A percentile compares a stretch with the other conserved stretches of the same genome.
These are phyloP conservation scores for Bubo blakistoni DNA, from an alignment of 2,113 vertebrate genomes.

Conservation along the genomic window DNA sequence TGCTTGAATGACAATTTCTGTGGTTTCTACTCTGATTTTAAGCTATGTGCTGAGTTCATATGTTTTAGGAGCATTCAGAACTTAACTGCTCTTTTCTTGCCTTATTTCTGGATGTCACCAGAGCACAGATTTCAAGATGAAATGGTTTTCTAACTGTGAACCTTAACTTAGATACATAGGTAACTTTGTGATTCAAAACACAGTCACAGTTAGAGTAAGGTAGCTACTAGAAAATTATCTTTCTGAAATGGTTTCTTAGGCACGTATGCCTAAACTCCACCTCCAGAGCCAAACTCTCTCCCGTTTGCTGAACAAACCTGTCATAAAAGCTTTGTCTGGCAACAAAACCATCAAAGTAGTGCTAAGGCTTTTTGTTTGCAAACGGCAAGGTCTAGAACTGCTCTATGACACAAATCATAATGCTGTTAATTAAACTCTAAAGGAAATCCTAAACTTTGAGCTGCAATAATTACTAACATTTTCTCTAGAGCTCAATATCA, in stretches of 20 bases:
- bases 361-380: not conserved
- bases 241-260: not conserved
- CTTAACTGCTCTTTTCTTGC: not conserved
- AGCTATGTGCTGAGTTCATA: not conserved
- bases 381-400: not conserved
- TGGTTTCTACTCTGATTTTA: not conserved
- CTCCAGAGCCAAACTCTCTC: not conserved
- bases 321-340: not conserved
- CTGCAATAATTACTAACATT: not conserved
- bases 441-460: not conserved
- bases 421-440: constrained; percentile 27
- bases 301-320: not conserved
- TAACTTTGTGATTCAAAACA: not conserved
- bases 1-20: not conserved
- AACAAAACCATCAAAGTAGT: not conserved
- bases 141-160: not conserved
- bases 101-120: not conserved
- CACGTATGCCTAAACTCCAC: not conserved
- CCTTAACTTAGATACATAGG: not conserved
- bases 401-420: not conserved
- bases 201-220: not conserved
- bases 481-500: not conserved
- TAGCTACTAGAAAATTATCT: not conserved
- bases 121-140: not conserved
- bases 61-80: not conserved